Base-by-base conservation (phyloP, 2,113 vertebrate genomes). In the Nicator chloris region DNA sequence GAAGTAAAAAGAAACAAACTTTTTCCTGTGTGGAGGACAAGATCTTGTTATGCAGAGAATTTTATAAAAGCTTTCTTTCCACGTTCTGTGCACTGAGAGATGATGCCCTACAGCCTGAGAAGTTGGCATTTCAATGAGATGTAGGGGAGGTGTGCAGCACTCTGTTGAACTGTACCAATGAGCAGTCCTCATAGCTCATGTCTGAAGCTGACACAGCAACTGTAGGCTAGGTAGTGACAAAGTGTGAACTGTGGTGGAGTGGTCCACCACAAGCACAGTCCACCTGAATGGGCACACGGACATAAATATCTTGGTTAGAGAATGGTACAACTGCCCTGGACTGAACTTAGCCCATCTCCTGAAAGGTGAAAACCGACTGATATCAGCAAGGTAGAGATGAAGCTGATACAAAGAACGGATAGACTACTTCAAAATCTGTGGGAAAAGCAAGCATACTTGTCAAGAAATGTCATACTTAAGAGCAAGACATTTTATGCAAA, bases 191-290 rank as follows among this genome's bases (percentile, higher is more conserved):
- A 14, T 2, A 23, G 13, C n/a, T 20, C 23, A 17, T 18, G 33
- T 7, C 37, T 9, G 6, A 15, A 53, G 24, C 2, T 77, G 37
- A 19, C 2, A 0, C 6, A 28, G 28, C 45, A 27, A 1, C 33
- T 56, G 8, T 11, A 50, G 21, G 18, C 7, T 23, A 42, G 31
- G n/a, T 60, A 59, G 11, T 27, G 60, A 0, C 3, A 30, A 64
- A 69, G 17, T 40, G 11, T 15, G 33, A 78, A 28, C 11, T 87
- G 4, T 56, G 35, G 23, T 51, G 50, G n/a, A 68, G 26, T 2
- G 7, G 15, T 33, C 11, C 56, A 66, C 11, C 56, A 66, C 22
- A 40, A 63, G 30, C 8, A 50, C 4, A 40, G 19, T 45, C 14
- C 15, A 5, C 15, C 51, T n/a, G 10, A 77, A 47, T 4, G 39